A percentile compares a stretch with the other conserved stretches of the same genome.
phyloP scores from a whole-genome alignment of 1,140 invertebrate genomes.

The Aphidius ervi region DNA sequence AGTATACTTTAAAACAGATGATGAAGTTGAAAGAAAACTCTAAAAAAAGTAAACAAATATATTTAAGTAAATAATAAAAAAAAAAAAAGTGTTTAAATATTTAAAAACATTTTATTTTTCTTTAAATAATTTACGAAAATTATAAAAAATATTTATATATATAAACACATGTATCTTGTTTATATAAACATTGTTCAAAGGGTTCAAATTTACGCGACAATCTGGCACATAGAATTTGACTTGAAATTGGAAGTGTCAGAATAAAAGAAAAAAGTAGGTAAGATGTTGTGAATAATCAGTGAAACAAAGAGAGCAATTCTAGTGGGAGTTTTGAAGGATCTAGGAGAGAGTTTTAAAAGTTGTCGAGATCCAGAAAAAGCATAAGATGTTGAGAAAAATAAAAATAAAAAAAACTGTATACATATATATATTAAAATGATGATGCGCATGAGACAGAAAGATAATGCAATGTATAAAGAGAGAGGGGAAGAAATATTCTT shows the following conservation, averaged over 20 bases:
- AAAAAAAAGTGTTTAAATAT: too few relatives aligned
- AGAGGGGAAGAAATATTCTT: constrained; percentile 14
- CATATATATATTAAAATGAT: neutral
- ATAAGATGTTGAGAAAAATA: constrained; percentile 12
- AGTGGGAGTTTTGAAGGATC: constrained; percentile 1
- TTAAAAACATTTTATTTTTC: too few relatives aligned
- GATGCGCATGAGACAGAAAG: constrained; percentile 7
- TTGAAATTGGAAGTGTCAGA: constrained; percentile 7
- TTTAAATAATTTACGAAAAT: too few relatives aligned
- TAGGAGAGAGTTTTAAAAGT: constrained; percentile 1
- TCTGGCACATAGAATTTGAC: neutral
- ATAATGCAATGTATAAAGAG: constrained; percentile 11
- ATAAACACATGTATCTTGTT: too few relatives aligned
- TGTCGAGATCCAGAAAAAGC: constrained; percentile 10
- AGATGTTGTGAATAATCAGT: constrained; percentile 6
- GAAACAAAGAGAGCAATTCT: constrained; percentile 10
- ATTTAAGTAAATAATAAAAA: too few relatives aligned
- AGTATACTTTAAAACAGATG: too few relatives aligned
- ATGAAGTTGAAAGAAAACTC: too few relatives aligned
- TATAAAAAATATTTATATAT: too few relatives aligned
- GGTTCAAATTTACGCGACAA: constrained; percentile 8
- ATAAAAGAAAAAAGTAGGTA: constrained; percentile 1
- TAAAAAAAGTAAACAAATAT: too few relatives aligned
- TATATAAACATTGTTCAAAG: too few relatives aligned
- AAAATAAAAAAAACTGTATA: constrained; percentile 1